Conservation (phyloP, 2,888 invertebrate species). For the Xylocampa areola region DNA sequence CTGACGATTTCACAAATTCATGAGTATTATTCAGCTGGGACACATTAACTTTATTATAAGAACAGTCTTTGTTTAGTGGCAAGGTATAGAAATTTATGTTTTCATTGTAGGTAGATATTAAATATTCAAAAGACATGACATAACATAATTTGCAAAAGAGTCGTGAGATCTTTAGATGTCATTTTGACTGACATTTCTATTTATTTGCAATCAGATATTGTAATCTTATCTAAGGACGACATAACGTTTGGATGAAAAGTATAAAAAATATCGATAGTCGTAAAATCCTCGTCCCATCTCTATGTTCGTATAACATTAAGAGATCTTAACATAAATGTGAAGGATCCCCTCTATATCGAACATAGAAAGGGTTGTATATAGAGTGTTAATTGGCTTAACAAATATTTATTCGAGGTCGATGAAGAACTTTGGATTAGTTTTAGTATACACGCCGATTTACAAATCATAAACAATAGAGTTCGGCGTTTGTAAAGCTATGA, state of each 20-base stretch:
- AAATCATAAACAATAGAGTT: constrained; percentile 3
- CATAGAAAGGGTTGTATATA: constrained; percentile 14
- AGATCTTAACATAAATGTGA: constrained; percentile 17
- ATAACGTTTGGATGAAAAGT: not conserved
- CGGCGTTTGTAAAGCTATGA: not conserved
- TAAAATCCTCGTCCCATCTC: constrained; percentile 3
- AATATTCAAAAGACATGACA: no score
- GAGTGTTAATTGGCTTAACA: constrained; percentile 19
- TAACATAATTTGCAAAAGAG: no score
- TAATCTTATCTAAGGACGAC: no score
- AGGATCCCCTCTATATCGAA: constrained; percentile 15
- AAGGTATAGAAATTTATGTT: no score
- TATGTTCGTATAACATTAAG: constrained; percentile 24
- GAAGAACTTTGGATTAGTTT: not conserved
- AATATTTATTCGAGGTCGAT: constrained; percentile 2
- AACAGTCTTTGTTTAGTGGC: no score
- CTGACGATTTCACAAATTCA: not conserved
- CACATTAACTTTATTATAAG: not conserved
- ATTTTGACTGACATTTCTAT: no score
- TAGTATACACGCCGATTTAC: not conserved
- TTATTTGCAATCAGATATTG: no score
- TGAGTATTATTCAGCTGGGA: not conserved
- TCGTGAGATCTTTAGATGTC: no score
- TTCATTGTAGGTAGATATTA: no score
- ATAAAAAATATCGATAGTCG: constrained; percentile 3